Evolutionary conservation across 2,888 invertebrate species (phyloP), one percentile per base, ranked within the genome.

Genomic region (Amphipyra berbera): DNA sequence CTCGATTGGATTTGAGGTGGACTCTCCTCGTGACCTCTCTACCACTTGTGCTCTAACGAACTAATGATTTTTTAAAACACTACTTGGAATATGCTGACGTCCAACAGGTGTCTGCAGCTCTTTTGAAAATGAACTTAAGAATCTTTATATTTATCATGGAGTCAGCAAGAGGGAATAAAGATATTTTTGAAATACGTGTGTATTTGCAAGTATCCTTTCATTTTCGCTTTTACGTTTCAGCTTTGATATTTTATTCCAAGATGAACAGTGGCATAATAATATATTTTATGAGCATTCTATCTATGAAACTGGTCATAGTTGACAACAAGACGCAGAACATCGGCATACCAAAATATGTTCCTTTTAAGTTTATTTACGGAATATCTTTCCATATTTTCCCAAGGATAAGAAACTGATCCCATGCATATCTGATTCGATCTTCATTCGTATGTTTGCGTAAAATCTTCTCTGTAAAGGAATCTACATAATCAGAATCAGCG

Each of bases 351-450:
- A 73, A 81, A 81, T 80, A 78, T 80, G 72, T 78, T 80, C 82
- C 80, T 83, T 85, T 87, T 84, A 85, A 88, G 87, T 85, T 83
- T 88, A 84, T 88, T 86, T 88, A 89, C 85, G 76, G 80, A 85
- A 88, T 85, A 86, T 85, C 80, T 86, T 85, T 79, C 82, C 83
- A 90, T 88, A 90, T 89, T 87, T 89, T 85, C 61, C 77, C 81
- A 81, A 85, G 87, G 86, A 89, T 89, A 90, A 89, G 88, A 89
- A 88, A 89, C 89, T 88, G 90, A 90, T 90, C 89, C 90, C 87
- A 91, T 91, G 90, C 90, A 91, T 91, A 92, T 91, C 89, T 91
- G 91, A 91, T 92, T 90, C 87, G 90, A 89, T 91, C 88, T 88
- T 88, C 89, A 90, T 90, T 90, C 89, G 86, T 88, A 88, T 89